Percentiles rank a stretch among this genome's conserved stretches.
These are phyloP conservation scores for Larimichthys polyactis DNA, from an alignment of 2,113 vertebrate genomes.

Conservation along the genomic window DNA sequence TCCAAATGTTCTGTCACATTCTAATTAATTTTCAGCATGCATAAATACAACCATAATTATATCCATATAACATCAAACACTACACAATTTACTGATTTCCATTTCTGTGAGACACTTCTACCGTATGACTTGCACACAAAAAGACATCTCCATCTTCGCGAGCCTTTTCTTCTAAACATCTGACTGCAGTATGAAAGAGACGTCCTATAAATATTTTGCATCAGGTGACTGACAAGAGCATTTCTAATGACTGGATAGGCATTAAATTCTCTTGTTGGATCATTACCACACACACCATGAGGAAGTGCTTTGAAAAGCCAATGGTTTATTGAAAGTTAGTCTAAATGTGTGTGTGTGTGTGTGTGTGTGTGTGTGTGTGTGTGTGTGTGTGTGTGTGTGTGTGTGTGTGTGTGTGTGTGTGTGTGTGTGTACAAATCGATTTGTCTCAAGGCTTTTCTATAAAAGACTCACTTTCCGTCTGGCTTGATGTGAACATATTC, in stretches of 20 bases:
- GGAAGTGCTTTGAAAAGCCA: not conserved
- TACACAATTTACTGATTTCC: too few species aligned
- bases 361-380: too few species aligned
- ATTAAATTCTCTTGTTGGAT: constrained; percentile 2
- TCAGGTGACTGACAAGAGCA: not conserved
- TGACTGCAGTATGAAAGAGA: not conserved
- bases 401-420: too few species aligned
- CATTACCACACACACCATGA: not conserved
- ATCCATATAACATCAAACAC: too few species aligned
- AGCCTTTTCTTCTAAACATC: too few species aligned
- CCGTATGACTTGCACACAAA: not conserved
- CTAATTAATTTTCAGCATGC: too few species aligned
- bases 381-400: too few species aligned
- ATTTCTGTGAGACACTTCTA: not conserved
- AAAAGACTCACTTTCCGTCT: not conserved
- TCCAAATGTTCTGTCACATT: too few species aligned
- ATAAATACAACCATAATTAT: too few species aligned
- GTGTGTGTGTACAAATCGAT: not conserved
- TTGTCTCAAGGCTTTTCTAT: not conserved
- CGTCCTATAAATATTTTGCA: not conserved
- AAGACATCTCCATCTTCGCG: not conserved
- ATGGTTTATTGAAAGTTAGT: not conserved
- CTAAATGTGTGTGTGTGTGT: not conserved
- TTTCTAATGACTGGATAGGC: not conserved
- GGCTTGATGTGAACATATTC: too few species aligned